phyloP scores from a whole-genome alignment of 1,140 invertebrate species.

The Macrocentrus cingulum region DNA sequence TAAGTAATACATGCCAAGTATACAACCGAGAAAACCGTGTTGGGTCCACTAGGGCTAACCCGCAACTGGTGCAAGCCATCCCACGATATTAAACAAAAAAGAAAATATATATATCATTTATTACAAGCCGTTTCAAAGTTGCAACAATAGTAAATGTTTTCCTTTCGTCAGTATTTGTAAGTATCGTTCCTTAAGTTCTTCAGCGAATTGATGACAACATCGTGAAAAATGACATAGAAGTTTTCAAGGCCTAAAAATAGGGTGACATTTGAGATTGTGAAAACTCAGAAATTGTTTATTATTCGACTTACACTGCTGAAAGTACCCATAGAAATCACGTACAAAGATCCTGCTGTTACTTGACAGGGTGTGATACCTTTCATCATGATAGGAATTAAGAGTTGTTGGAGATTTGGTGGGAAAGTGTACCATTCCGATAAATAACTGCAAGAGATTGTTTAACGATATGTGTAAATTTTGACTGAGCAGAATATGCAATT shows the following conservation, averaged over 20 bases:
- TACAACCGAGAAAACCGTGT: too few relatives aligned
- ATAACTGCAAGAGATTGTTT: constrained; percentile 19
- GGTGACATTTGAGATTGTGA: background rate
- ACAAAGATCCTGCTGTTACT: constrained; percentile 22
- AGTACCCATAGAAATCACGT: constrained; percentile 22
- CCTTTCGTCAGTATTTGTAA: too few relatives aligned
- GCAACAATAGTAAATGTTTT: too few relatives aligned
- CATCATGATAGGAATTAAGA: constrained; percentile 31
- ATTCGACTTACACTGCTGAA: constrained; percentile 12
- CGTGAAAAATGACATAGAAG: constrained; percentile 27
- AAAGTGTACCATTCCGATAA: constrained; percentile 25
- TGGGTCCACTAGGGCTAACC: too few relatives aligned
- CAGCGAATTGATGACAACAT: constrained; percentile 19
- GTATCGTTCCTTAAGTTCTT: background rate
- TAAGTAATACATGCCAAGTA: too few relatives aligned
- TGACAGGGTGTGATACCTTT: constrained; percentile 8
- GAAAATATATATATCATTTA: too few relatives aligned
- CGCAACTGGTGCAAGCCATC: too few relatives aligned
- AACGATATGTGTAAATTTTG: background rate
- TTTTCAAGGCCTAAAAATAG: constrained; percentile 24
- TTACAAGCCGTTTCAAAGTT: too few relatives aligned
- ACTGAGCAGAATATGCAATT: background rate
- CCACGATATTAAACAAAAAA: too few relatives aligned
- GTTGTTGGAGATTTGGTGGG: constrained; percentile 17
- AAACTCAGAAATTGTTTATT: background rate